These are phyloP conservation scores for Rhysida immarginata DNA, from an alignment of 1,140 invertebrate species.

Conservation along the genomic window DNA sequence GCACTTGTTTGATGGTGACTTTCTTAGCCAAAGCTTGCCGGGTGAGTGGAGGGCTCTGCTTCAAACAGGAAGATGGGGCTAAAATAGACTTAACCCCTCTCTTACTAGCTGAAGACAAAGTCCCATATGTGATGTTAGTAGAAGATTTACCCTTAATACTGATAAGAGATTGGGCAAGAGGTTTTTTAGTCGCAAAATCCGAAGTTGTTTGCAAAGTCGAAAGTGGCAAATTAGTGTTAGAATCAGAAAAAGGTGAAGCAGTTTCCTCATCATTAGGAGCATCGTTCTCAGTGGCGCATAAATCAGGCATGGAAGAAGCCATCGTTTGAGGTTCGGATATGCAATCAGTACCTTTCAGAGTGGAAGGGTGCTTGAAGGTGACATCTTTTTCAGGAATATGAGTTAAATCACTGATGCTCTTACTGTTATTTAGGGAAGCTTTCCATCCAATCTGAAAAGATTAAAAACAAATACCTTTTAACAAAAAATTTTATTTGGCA, in stretches of 20 bases:
- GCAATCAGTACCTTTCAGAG: background rate
- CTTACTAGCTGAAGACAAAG: constrained; percentile 7
- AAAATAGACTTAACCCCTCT: too few species aligned
- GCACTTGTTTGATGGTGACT: constrained; percentile 32
- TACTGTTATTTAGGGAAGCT: constrained; percentile 59
- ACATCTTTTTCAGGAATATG: constrained; percentile 39
- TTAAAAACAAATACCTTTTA: constrained; percentile 1
- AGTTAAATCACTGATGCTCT: constrained; percentile 59
- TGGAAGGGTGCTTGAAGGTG: too few species aligned
- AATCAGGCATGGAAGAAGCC: constrained; percentile 2
- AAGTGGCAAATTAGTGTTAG: constrained; percentile 3
- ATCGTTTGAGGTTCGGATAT: background rate
- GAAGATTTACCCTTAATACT: too few species aligned
- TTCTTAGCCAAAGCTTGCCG: constrained; percentile 27
- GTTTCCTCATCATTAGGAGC: background rate
- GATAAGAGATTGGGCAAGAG: too few species aligned
- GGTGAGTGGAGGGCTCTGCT: constrained; percentile 4
- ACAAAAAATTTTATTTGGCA: too few species aligned
- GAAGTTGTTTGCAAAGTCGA: background rate
- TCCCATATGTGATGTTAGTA: background rate
- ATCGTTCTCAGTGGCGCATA: background rate
- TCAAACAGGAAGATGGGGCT: too few species aligned
- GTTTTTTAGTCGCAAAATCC: background rate
- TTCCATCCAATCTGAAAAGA: constrained; percentile 49
- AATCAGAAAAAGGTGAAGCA: background rate